A percentile compares a stretch with the other conserved stretches of the same genome.
Conservation (phyloP, 2,113 vertebrate genomes). For the Tragulus kanchil region DNA sequence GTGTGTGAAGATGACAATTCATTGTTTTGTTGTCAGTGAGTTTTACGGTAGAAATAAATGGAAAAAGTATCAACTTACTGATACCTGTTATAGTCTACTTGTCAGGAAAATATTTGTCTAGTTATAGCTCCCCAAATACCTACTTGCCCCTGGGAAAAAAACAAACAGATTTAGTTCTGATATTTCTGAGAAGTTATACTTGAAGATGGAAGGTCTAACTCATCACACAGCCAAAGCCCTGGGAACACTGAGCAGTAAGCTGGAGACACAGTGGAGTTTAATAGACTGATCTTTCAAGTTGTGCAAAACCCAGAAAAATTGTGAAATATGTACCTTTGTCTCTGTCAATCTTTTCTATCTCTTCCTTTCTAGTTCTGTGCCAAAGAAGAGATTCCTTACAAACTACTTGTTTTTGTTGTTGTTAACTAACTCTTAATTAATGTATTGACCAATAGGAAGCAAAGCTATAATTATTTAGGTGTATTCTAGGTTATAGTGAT, state of each 20-base stretch:
- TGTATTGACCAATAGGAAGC: background rate
- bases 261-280: background rate
- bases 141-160: slow-evolving; percentile 8
- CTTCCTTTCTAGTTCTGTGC: background rate
- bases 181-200: slow-evolving; percentile 40
- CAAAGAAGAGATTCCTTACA: background rate
- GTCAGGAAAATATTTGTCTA: slow-evolving; percentile 41
- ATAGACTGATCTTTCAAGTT: background rate
- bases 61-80: background rate
- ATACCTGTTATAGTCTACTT: slow-evolving; percentile 25
- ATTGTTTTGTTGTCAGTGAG: slow-evolving; percentile 35
- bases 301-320: background rate
- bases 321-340: background rate
- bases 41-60: slow-evolving; percentile 56
- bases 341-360: background rate
- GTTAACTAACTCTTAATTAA: background rate
- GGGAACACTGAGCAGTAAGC: background rate
- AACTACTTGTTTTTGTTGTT: background rate
- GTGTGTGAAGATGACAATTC: background rate
- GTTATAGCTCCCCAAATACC: background rate
- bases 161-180: background rate
- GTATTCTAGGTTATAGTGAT: background rate
- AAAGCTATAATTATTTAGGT: background rate
- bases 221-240: background rate
- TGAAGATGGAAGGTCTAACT: background rate